Evolutionary conservation across 2,888 invertebrate genomes (phyloP).

Genomic region (Phortica magna): DNA sequence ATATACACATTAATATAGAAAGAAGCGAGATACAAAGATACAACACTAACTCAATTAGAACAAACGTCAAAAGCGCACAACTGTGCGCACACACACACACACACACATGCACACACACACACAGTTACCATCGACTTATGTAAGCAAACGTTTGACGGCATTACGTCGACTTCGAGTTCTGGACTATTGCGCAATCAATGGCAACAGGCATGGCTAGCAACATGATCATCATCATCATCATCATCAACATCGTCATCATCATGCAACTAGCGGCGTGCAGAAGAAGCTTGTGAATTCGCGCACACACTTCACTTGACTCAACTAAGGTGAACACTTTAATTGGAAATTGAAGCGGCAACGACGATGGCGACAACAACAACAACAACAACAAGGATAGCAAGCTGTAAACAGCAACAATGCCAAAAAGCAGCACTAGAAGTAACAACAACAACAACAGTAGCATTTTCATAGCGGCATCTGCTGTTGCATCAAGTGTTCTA

Average conservation of each 20-base stretch:
- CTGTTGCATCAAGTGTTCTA: slow-evolving; percentile 65
- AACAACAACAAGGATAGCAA: slow-evolving; percentile 34
- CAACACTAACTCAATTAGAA: slow-evolving; percentile 28
- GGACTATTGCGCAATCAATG: slow-evolving; percentile 26
- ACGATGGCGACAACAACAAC: slow-evolving; percentile 43
- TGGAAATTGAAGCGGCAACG: slow-evolving; percentile 57
- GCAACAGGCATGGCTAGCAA: background rate
- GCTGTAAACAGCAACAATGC: slow-evolving; percentile 43
- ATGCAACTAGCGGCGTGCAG: slow-evolving; percentile 6
- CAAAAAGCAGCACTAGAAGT: background rate
- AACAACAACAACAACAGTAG: slow-evolving; percentile 43
- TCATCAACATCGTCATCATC: background rate
- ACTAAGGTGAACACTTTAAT: slow-evolving; percentile 56
- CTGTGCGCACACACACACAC: background rate
- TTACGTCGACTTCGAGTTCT: slow-evolving; percentile 1
- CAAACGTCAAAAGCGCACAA: background rate
- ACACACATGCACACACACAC: background rate
- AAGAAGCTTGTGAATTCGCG: slow-evolving; percentile 3
- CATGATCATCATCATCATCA: background rate
- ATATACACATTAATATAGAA: slow-evolving; percentile 20
- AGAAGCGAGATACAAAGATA: background rate
- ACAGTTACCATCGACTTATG: background rate
- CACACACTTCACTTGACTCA: slow-evolving; percentile 19
- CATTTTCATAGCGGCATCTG: slow-evolving; percentile 21
- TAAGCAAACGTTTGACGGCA: background rate